Conservation (phyloP, 2,113 vertebrate species). For the Dicentrarchus labrax region DNA sequence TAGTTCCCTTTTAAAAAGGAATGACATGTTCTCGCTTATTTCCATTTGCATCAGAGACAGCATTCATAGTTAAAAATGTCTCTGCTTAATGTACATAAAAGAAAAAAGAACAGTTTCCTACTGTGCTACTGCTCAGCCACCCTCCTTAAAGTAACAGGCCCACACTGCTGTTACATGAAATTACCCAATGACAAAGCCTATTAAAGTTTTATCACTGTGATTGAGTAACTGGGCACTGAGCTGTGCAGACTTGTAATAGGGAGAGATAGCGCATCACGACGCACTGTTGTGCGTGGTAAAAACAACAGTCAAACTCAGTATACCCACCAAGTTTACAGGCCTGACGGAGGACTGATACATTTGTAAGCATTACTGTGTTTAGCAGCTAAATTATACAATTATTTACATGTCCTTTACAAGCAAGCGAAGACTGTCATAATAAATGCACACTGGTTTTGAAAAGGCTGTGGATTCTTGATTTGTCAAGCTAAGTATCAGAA, state of each 20-base stretch:
- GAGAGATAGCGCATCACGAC: neutral
- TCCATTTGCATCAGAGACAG: neutral
- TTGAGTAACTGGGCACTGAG: conserved; percentile 49
- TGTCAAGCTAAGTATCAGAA: conserved; percentile 15
- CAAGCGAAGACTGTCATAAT: neutral
- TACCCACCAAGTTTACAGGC: conserved; percentile 5
- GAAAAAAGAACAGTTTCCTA: conserved; percentile 3
- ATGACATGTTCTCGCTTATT: neutral
- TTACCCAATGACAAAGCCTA: conserved; percentile 18
- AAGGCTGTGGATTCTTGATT: neutral
- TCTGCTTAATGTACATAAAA: neutral
- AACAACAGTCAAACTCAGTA: neutral
- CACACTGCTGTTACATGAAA: conserved; percentile 32
- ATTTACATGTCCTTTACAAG: conserved; percentile 43
- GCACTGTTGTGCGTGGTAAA: neutral
- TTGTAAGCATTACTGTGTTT: conserved; percentile 16
- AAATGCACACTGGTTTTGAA: neutral
- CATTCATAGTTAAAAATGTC: neutral
- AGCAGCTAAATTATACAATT: neutral
- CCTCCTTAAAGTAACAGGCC: neutral
- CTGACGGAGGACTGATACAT: neutral
- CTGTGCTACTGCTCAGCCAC: neutral
- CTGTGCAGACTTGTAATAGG: conserved; percentile 49
- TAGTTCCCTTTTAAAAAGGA: neutral
- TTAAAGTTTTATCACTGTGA: conserved; percentile 41